A percentile compares a stretch with the other conserved stretches of the same genome.
phyloP scores from a whole-genome alignment of 30 jellyfish, hydroid and myxozoan genomes.

The Turritopsis rubra region DNA sequence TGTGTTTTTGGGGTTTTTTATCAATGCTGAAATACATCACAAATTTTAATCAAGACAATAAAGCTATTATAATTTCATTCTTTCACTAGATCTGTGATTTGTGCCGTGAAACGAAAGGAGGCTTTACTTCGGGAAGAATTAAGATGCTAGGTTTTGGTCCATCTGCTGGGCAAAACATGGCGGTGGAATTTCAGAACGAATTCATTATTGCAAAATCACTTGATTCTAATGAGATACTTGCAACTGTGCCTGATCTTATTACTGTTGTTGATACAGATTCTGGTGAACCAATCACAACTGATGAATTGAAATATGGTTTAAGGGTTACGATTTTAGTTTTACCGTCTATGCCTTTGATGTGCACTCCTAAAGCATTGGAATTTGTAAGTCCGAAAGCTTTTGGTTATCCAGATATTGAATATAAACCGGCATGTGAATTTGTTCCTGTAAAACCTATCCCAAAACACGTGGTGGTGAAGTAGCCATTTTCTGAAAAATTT shows the following conservation, averaged over 20 bases:
- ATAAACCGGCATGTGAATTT: slow-evolving; percentile 22
- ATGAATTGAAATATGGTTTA: slow-evolving; percentile 48
- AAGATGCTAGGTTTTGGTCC: slow-evolving; percentile 34
- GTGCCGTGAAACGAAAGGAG: slow-evolving; percentile 32
- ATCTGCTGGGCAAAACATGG: slow-evolving; percentile 15
- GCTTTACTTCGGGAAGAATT: slow-evolving; percentile 40
- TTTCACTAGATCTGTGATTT: slow-evolving; percentile 42
- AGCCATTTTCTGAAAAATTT: background rate
- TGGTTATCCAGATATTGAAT: slow-evolving; percentile 29
- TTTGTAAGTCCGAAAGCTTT: slow-evolving; percentile 49
- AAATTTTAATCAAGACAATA: too few species aligned
- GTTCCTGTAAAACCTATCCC: slow-evolving; percentile 24
- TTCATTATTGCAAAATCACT: slow-evolving; percentile 30
- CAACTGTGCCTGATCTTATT: slow-evolving; percentile 50
- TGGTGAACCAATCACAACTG: slow-evolving; percentile 52
- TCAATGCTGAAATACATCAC: too few species aligned
- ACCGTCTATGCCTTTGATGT: slow-evolving; percentile 58
- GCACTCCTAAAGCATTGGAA: slow-evolving; percentile 28
- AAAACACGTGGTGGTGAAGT: background rate
- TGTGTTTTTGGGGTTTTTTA: too few species aligned
- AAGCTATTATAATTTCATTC: too few species aligned
- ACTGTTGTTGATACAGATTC: slow-evolving; percentile 51
- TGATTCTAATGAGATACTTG: slow-evolving; percentile 22
- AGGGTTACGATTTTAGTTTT: slow-evolving; percentile 37
- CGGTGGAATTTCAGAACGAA: slow-evolving; percentile 54